Percentiles rank a stretch among this genome's conserved stretches.
phyloP scores from a whole-genome alignment of 2,797 vertebrate genomes.

The Sciurus carolinensis region DNA sequence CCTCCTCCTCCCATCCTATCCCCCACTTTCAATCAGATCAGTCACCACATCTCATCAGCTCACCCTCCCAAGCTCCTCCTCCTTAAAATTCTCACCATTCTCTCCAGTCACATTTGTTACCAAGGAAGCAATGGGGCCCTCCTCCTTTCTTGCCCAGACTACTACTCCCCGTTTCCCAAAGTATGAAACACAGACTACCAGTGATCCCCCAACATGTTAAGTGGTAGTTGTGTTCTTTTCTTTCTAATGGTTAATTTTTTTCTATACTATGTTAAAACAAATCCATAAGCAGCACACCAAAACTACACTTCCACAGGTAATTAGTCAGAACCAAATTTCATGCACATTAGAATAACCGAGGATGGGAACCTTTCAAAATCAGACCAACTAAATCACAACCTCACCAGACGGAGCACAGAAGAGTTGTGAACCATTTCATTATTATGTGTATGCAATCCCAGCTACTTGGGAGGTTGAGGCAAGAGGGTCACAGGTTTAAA shows the following conservation, averaged over 20 bases:
- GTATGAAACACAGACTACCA: not conserved
- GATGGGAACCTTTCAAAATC: conserved; percentile 32
- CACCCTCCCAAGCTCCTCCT: not conserved
- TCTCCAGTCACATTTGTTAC: not conserved
- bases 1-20: not conserved
- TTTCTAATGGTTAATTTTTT: conserved; percentile 16
- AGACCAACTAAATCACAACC: conserved; percentile 22
- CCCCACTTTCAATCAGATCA: not conserved
- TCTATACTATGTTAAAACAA: conserved; percentile 54
- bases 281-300: not conserved
- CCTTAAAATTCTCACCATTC: not conserved
- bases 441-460: not conserved
- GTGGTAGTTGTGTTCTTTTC: not conserved
- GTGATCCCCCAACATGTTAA: not conserved
- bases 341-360: not conserved
- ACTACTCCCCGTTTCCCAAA: not conserved
- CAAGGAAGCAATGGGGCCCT: not conserved
- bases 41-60: not conserved
- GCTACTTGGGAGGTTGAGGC: not conserved
- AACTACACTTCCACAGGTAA: not conserved
- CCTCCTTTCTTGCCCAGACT: not conserved
- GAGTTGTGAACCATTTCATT: not conserved
- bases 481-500: not conserved
- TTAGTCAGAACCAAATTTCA: conserved; percentile 54
- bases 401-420: not conserved